These are phyloP conservation scores for Pseudorhombus dupliciocellatus DNA, from an alignment of 2,113 vertebrate genomes.

Conservation along the genomic window DNA sequence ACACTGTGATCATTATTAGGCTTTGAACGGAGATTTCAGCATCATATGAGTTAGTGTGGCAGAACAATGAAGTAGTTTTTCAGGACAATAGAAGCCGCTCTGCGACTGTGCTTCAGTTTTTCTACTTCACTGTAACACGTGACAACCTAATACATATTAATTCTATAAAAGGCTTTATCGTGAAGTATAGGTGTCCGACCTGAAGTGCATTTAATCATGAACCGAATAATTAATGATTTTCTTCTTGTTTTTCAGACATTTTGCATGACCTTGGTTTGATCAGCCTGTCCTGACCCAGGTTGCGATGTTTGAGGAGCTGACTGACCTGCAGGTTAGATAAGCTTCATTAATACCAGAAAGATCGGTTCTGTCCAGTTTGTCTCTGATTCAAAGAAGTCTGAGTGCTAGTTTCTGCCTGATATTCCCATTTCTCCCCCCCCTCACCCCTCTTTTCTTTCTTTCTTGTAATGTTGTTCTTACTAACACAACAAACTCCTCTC, in stretches of 20 bases:
- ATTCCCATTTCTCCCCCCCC: neutral
- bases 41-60: slow-evolving; percentile 52
- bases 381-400: slow-evolving; percentile 16
- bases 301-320: slow-evolving; percentile 28
- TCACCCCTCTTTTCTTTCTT: neutral
- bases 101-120: slow-evolving; percentile 9
- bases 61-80: slow-evolving; percentile 59
- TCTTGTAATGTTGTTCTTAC: slow-evolving; percentile 21
- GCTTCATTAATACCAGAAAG: slow-evolving; percentile 25
- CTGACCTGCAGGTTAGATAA: slow-evolving; percentile 45
- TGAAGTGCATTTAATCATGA: too few species aligned
- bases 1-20: slow-evolving; percentile 4
- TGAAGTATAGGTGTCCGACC: neutral
- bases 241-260: too few species aligned
- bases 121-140: slow-evolving; percentile 1
- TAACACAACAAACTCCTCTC: slow-evolving; percentile 16
- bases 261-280: slow-evolving; percentile 35
- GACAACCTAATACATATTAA: slow-evolving; percentile 37
- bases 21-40: slow-evolving; percentile 34
- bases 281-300: slow-evolving; percentile 21
- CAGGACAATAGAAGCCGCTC: slow-evolving; percentile 49
- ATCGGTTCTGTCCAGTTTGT: neutral
- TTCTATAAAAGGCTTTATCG: neutral
- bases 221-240: too few species aligned
- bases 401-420: slow-evolving; percentile 3